Conservation (phyloP, 2,113 vertebrate genomes). For the Phainopepla nitens region DNA sequence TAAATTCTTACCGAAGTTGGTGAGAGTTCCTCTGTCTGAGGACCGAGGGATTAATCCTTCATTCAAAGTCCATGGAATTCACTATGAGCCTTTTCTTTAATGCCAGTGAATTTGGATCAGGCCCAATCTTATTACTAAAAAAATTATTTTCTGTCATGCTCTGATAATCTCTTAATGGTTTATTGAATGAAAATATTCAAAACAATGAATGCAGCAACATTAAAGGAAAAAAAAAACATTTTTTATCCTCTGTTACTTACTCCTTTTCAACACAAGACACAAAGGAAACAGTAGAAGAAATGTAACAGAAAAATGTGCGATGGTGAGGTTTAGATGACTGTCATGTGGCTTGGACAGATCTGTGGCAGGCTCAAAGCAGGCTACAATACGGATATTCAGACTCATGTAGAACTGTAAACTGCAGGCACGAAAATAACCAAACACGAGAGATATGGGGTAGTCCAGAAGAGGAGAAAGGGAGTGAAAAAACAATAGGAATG, state of each 20-base stretch:
- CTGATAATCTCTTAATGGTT: background rate
- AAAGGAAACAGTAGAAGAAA: conserved; percentile 10
- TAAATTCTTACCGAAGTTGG: background rate
- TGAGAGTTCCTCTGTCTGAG: background rate
- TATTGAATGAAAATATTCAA: background rate
- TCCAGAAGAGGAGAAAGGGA: background rate
- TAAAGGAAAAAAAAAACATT: background rate
- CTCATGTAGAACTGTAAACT: background rate
- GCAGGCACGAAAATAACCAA: background rate
- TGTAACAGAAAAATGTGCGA: background rate
- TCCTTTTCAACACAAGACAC: background rate
- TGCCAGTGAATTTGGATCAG: background rate
- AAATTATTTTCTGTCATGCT: background rate
- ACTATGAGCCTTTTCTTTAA: conserved; percentile 19
- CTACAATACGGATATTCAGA: background rate
- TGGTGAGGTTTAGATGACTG: background rate
- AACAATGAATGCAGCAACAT: background rate
- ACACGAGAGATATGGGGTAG: background rate
- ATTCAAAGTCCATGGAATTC: conserved; percentile 2
- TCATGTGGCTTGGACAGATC: background rate
- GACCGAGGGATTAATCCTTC: background rate
- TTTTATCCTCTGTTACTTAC: background rate
- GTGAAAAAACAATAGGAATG: background rate
- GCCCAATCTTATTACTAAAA: background rate
- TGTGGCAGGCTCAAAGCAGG: background rate